These are phyloP conservation scores for Lithobius niger DNA, from an alignment of 1,140 invertebrate genomes.

Conservation along the genomic window DNA sequence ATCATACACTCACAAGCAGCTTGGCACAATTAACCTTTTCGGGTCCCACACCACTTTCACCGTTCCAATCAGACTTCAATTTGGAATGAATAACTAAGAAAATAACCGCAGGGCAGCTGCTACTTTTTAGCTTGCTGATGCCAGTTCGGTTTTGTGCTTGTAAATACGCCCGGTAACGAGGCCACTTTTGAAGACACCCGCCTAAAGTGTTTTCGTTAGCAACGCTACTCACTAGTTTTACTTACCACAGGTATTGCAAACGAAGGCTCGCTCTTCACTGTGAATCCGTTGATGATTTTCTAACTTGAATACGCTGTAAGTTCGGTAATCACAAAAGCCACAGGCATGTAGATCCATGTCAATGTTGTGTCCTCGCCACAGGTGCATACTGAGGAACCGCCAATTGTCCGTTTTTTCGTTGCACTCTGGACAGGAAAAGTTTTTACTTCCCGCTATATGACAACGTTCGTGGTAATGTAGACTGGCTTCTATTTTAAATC, in stretches of 20 bases:
- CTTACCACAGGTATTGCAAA: conserved; percentile 41
- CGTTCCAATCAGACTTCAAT: no score
- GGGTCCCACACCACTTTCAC: no score
- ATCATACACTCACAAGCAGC: no score
- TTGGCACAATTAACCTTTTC: no score
- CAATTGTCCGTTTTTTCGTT: conserved; percentile 34
- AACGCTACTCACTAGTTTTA: no score
- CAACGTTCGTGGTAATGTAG: conserved; percentile 29
- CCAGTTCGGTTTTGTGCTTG: no score
- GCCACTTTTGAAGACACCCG: no score
- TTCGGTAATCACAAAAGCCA: conserved; percentile 38
- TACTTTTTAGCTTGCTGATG: no score
- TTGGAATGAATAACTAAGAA: no score
- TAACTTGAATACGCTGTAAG: conserved; percentile 30
- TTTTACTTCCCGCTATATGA: conserved; percentile 29
- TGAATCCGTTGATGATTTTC: conserved; percentile 47
- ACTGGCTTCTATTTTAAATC: conserved; percentile 24
- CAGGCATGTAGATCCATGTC: conserved; percentile 51
- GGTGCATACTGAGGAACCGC: conserved; percentile 45
- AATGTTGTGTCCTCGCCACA: conserved; percentile 54
- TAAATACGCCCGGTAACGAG: no score
- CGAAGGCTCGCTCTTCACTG: conserved; percentile 40
- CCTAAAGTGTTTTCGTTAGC: no score
- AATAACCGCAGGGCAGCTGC: no score
- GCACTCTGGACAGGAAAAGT: conserved; percentile 26